Percentiles rank a stretch among this genome's conserved stretches.
phyloP scores from a whole-genome alignment of 2,113 vertebrate species.

The Stigmatopora argus region DNA sequence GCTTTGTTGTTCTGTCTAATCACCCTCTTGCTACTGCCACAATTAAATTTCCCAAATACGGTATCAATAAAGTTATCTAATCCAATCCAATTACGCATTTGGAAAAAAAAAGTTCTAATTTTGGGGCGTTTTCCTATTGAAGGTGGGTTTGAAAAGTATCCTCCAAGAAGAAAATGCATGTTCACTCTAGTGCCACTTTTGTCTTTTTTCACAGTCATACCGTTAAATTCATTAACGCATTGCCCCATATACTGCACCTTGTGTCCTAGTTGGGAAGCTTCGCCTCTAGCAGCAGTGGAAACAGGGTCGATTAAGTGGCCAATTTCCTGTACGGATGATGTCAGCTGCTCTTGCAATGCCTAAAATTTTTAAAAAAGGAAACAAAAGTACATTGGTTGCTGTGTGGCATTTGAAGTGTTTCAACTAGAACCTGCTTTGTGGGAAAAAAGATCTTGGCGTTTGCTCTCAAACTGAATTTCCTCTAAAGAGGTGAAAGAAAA shows the following conservation, averaged over 20 bases:
- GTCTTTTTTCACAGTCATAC: conserved; percentile 7
- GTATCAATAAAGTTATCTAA: too few relatives aligned
- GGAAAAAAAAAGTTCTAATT: too few relatives aligned
- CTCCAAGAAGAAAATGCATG: background rate
- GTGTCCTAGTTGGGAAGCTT: conserved; percentile 95
- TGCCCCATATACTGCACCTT: conserved; percentile 75
- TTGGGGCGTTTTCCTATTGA: background rate
- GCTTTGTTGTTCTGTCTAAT: too few relatives aligned
- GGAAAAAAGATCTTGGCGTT: background rate
- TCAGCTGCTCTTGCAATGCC: conserved; percentile 96
- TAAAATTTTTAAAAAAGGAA: conserved; percentile 42
- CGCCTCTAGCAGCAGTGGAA: conserved; percentile 88
- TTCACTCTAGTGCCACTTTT: conserved; percentile 13
- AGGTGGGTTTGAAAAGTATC: background rate
- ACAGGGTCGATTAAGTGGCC: conserved; percentile 94
- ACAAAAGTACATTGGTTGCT: conserved; percentile 30
- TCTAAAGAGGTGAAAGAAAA: background rate
- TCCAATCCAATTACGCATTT: too few relatives aligned
- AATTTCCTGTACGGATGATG: conserved; percentile 94
- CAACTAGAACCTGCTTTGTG: conserved; percentile 3
- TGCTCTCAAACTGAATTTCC: background rate
- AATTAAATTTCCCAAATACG: too few relatives aligned
- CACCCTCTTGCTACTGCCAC: too few relatives aligned
- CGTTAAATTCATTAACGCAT: conserved; percentile 38
- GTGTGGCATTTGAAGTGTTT: conserved; percentile 18